Evolutionary conservation across 2,888 invertebrate genomes (phyloP).

Genomic region (Tuta absoluta): DNA sequence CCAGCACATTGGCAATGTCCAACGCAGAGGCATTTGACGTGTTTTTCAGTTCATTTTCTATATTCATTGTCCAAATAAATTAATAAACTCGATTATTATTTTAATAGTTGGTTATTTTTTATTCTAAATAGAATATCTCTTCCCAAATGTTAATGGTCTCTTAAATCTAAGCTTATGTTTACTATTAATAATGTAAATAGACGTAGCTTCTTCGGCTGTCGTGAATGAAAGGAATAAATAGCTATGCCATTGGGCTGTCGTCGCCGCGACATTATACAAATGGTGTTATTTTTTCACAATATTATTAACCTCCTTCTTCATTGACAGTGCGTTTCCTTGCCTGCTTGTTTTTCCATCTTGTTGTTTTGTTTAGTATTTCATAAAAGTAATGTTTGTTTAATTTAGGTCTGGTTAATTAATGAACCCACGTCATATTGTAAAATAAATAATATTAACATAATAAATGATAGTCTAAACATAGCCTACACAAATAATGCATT

Average conservation of each 20-base stretch:
- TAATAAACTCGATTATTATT: background rate
- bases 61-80: background rate
- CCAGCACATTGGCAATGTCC: no score
- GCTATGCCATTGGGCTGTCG: slow-evolving; percentile 25
- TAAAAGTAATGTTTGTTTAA: background rate
- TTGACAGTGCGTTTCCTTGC: slow-evolving; percentile 9
- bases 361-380: background rate
- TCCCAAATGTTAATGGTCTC: slow-evolving; percentile 10
- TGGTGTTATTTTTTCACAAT: slow-evolving; percentile 27
- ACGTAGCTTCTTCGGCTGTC: slow-evolving; percentile 15
- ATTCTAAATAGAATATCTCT: background rate
- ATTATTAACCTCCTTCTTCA: slow-evolving; percentile 14
- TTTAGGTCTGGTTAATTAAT: background rate
- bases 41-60: no score
- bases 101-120: background rate
- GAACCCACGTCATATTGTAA: background rate
- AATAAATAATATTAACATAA: background rate
- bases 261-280: slow-evolving; percentile 28
- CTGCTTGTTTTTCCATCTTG: slow-evolving; percentile 17
- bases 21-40: no score
- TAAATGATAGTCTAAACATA: background rate
- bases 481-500: slow-evolving; percentile 8
- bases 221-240: slow-evolving; percentile 25
- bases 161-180: slow-evolving; percentile 10
- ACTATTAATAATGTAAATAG: slow-evolving; percentile 5